Conservation (phyloP, 2,113 vertebrate species). For the Callorhinus ursinus region DNA sequence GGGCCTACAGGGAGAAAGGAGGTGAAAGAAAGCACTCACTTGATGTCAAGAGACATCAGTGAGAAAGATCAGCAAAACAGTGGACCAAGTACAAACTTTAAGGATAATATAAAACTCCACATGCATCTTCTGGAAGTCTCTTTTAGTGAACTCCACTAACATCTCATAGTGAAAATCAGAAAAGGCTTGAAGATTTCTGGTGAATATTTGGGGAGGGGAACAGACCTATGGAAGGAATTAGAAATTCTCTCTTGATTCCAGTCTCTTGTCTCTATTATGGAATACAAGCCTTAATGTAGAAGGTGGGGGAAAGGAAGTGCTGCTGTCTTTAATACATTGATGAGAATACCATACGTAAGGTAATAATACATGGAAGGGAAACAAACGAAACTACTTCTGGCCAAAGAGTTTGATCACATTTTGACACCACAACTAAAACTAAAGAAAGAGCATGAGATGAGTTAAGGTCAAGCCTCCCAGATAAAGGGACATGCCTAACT, state of each 20-base stretch:
- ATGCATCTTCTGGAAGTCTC: not conserved
- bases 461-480: not conserved
- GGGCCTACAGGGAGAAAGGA: too few relatives aligned
- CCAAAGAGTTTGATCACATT: not conserved
- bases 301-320: fast-evolving
- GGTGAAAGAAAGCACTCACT: not conserved
- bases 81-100: not conserved
- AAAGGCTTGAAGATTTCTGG: not conserved
- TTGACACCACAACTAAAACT: not conserved
- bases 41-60: not conserved
- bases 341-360: not conserved
- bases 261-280: not conserved
- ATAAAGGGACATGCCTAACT: not conserved
- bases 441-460: not conserved
- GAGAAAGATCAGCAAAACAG: not conserved
- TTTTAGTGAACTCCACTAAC: not conserved
- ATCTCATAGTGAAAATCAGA: not conserved
- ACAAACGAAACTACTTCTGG: not conserved
- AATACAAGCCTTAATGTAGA: not conserved
- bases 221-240: not conserved
- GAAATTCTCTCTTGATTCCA: not conserved
- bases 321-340: not conserved
- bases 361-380: not conserved
- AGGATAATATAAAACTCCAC: not conserved
- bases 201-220: not conserved